Percentiles rank a stretch among this genome's conserved stretches.
These are phyloP conservation scores for Propithecus deckenii DNA, from an alignment of 2,797 vertebrate genomes.

Conservation along the genomic window DNA sequence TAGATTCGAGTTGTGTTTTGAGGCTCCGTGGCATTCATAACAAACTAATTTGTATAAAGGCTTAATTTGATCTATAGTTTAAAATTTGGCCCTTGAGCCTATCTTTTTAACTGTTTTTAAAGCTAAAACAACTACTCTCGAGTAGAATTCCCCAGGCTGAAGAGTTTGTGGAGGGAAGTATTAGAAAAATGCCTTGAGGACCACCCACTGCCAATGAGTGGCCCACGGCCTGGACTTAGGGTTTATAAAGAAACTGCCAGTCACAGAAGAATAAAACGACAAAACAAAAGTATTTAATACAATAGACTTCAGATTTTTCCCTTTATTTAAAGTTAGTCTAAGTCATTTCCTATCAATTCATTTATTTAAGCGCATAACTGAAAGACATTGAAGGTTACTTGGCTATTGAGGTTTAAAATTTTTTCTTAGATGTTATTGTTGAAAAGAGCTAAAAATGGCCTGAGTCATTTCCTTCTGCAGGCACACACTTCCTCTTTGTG, in stretches of 20 bases:
- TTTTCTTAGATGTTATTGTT: conserved; percentile 77
- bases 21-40: not conserved
- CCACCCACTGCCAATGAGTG: not conserved
- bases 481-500: conserved; percentile 65
- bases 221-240: not conserved
- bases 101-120: not conserved
- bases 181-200: not conserved
- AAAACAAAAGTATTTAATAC: conserved; percentile 23
- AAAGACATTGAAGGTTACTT: conserved; percentile 63
- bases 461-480: conserved; percentile 67
- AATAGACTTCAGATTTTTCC: conserved; percentile 50
- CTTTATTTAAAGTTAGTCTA: conserved; percentile 65
- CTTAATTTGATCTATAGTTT: not conserved
- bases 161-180: not conserved
- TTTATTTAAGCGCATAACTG: conserved; percentile 63
- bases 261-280: conserved; percentile 58
- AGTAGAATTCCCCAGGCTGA: not conserved
- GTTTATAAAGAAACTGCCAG: conserved; percentile 20
- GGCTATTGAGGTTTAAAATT: conserved; percentile 71
- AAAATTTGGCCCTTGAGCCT: not conserved
- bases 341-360: conserved; percentile 70
- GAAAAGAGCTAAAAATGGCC: conserved; percentile 75
- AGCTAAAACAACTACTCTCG: not conserved
- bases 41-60: not conserved
- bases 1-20: not conserved